Percentiles rank a stretch among this genome's conserved stretches.
phyloP scores from a whole-genome alignment of 1,140 invertebrate genomes.

The Drosophila nebulosa region DNA sequence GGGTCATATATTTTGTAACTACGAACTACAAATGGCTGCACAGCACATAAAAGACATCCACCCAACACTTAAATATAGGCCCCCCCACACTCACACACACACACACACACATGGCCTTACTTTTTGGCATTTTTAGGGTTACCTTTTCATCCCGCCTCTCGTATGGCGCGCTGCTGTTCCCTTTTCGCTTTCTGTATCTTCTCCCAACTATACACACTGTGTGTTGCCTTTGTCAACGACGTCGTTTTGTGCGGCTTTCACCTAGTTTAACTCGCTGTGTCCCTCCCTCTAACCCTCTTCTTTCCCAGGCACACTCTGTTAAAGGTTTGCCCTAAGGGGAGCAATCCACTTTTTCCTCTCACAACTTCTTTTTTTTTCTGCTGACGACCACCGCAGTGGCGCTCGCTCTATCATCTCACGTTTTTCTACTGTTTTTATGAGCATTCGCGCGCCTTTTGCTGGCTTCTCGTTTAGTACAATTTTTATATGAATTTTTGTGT shows the following conservation, averaged over 20 bases:
- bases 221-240: slow-evolving; percentile 42
- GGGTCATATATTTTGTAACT: slow-evolving; percentile 31
- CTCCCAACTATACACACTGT: not conserved
- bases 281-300: not conserved
- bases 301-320: slow-evolving; percentile 24
- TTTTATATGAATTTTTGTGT: slow-evolving; percentile 60
- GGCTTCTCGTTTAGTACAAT: slow-evolving; percentile 37
- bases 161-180: no score
- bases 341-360: not conserved
- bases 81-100: slow-evolving; percentile 1
- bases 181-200: not conserved
- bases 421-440: slow-evolving; percentile 12
- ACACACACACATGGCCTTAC: slow-evolving; percentile 39
- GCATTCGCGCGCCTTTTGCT: slow-evolving; percentile 3
- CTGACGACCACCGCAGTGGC: not conserved
- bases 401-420: slow-evolving; percentile 8
- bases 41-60: slow-evolving; percentile 58
- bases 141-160: slow-evolving; percentile 29
- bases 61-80: slow-evolving; percentile 5
- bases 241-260: slow-evolving; percentile 63
- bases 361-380: not conserved
- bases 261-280: slow-evolving; percentile 44
- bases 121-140: slow-evolving; percentile 60
- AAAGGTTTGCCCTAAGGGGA: slow-evolving; percentile 32
- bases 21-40: slow-evolving; percentile 64